These are phyloP conservation scores for Brachionus rotundiformis DNA, from an alignment of 1,140 invertebrate genomes.

Conservation along the genomic window DNA sequence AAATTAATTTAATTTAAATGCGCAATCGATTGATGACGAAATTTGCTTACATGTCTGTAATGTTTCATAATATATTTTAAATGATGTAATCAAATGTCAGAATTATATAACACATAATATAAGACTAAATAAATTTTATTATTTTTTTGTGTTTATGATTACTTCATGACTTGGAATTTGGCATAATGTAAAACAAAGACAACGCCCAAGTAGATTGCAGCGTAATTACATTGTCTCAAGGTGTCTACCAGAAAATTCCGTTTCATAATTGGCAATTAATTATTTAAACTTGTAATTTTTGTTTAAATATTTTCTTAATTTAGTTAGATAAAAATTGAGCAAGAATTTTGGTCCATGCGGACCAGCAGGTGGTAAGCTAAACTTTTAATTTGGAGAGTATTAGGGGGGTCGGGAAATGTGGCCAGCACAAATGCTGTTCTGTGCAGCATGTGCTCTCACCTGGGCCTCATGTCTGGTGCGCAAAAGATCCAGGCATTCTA, in stretches of 20 bases:
- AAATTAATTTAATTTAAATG: not conserved
- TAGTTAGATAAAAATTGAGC: not conserved
- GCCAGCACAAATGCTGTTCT: not conserved
- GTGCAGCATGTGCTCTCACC: not conserved
- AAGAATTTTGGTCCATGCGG: not conserved
- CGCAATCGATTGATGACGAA: not conserved
- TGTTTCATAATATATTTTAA: not conserved
- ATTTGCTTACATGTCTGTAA: slow-evolving; percentile 13
- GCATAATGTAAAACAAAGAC: not conserved
- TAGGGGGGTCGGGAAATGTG: no score
- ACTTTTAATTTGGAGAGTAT: no score
- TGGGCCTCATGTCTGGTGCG: not conserved
- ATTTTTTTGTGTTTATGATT: not conserved
- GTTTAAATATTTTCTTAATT: not conserved
- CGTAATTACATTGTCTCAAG: not conserved
- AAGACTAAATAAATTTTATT: not conserved
- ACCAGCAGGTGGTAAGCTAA: no score
- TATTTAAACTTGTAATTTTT: no score
- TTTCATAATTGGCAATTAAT: not conserved
- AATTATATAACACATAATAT: not conserved
- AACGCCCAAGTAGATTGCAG: not conserved
- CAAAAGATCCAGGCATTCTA: not conserved
- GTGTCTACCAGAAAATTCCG: not conserved
- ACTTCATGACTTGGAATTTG: not conserved
- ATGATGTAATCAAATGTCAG: slow-evolving; percentile 1